Base-by-base conservation (phyloP, 1,140 invertebrate species). In the Hesperophylax magnus region DNA sequence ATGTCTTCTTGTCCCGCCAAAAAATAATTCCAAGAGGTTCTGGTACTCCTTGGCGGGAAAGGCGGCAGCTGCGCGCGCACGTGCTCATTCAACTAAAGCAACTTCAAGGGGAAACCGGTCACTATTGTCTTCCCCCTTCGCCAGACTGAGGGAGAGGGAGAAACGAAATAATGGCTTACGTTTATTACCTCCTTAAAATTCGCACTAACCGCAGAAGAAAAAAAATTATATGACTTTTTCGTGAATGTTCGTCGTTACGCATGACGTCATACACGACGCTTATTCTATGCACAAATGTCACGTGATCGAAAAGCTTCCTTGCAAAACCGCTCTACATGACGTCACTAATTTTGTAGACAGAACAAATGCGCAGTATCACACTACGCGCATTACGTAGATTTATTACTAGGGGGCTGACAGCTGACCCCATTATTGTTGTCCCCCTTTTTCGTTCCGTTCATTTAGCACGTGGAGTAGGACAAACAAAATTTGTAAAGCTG, bases 61-160 rank as follows among this genome's bases (percentile, higher is more conserved):
- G 74, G 27, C 27, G 61, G 76, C 79, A 81, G 79, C 79, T 81
- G 82, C 82, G 58, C 77, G 82, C 79, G 82, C 82, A 81, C 82
- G 82, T 83, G 82, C 82, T 79, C 82, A 83, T 83, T 83, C 82
- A 81, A 83, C 79, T 78, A 79, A 81, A 79, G 56, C 81, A 74
- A n/a, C 14, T 78, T 78, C 60, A 14, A 53, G 65, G 77, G 77
- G 65, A 31, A 69, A 56, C 65, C 24, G 77, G 63, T 58, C 27
- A 79, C 77, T 79, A 69, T 79, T 79, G 65, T 79, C 9, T 34
- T 79, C 77, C 77, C 77, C 77, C 65, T 79, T 63, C 24, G 61
- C 31, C 60, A 34, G 7, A 71, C 63, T 3, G 52, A 69, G 65
- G 77, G 77, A 67, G 54, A 79, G 24, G 56, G 63, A 71, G 77